Evolutionary conservation across 2,113 vertebrate genomes (phyloP), one percentile per base, ranked within the genome.

Genomic region (Heliornis fulica): DNA sequence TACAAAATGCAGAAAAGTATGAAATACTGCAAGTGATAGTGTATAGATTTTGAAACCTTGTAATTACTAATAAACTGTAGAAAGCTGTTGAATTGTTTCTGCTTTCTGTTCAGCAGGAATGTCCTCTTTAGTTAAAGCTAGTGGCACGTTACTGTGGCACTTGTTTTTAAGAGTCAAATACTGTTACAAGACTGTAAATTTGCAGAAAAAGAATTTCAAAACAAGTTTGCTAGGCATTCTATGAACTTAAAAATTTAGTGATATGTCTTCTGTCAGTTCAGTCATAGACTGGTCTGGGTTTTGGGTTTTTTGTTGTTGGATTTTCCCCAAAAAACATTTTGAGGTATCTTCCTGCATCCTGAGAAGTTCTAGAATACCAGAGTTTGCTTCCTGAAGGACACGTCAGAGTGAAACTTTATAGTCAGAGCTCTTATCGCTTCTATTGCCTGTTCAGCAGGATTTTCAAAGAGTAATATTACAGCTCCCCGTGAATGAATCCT

Each of bases 51-150:
- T 74, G 85, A 96, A 97, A 97, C 94, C 96, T 93, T 90, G 69
- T 96, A 97, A 97, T 97, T 97, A 89, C 90, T 90, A 54, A 87
- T 95, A 97, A 97, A 93, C 82, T 69, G 34, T 71, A 95, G 91
- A 95, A 94, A 95, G 81, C 83, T 91, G 79, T 69, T 95, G 54
- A 95, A 87, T 94, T 94, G 46, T 96, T 96, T 93, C 41, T 83
- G 89, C 88, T 94, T 90, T 91, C 56, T 82, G 94, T 94, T 94
- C 89, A 88, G 69, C 56, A 68, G 46, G 72, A 90, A 90, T 78
- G 41, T 83, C 51, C 66, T 80, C 23, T 91, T 92, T 90, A 71
- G 29, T 66, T 75, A 93, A 95, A 80, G 41, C 82, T 81, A 66
- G 48, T 89, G 81, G 71, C 84, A 86, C 86, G 78, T 83, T 94